Evolutionary conservation across 2,797 vertebrate genomes (phyloP).

Genomic region (Silurus lanzhouensis): DNA sequence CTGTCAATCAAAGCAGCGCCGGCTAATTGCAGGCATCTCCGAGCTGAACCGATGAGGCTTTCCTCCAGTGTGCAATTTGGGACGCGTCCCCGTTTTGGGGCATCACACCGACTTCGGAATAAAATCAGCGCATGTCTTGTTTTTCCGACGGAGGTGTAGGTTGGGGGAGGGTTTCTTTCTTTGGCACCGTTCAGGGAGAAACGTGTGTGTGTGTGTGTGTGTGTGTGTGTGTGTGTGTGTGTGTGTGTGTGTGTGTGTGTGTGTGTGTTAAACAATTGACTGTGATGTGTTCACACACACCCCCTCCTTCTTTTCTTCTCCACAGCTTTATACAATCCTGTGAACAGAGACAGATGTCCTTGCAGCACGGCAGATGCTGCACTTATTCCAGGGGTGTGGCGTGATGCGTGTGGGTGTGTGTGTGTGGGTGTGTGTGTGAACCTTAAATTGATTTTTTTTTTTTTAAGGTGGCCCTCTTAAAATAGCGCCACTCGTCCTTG

Average conservation of each 20-base stretch:
- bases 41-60: not conserved
- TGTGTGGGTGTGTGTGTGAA: not conserved
- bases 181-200: not conserved
- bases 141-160: not conserved
- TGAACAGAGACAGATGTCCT: conserved; percentile 72
- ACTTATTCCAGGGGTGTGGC: conserved; percentile 38
- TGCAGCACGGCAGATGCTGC: conserved; percentile 56
- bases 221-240: conserved; percentile 17
- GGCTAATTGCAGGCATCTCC: no score
- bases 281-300: not conserved
- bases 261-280: not conserved
- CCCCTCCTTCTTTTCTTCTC: not conserved
- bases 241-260: no score
- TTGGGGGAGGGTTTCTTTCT: conserved; percentile 28
- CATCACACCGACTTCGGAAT: not conserved
- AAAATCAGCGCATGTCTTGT: not conserved
- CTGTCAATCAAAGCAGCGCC: not conserved
- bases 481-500: conserved; percentile 6
- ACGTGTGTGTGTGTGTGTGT: conserved; percentile 14
- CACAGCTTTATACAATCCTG: conserved; percentile 17
- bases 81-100: not conserved
- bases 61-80: not conserved
- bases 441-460: not conserved
- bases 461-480: not conserved
- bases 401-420: conserved; percentile 4